Percentiles rank a stretch among this genome's conserved stretches.
phyloP scores from a whole-genome alignment of 2,113 vertebrate species.

The Petaurus breviceps region DNA sequence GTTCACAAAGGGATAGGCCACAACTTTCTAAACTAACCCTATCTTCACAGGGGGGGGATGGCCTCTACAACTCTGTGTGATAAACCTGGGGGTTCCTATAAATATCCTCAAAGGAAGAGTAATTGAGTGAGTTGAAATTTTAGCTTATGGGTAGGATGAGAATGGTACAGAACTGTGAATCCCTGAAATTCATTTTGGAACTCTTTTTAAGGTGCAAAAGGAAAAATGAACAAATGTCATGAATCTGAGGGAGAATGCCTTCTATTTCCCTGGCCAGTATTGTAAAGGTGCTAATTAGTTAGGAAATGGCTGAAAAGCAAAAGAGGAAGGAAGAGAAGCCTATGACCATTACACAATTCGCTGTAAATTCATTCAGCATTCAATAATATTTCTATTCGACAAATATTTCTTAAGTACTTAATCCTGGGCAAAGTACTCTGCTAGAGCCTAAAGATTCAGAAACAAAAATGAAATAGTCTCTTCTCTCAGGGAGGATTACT shows the following conservation, averaged over 20 bases:
- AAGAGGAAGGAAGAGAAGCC: constrained; percentile 19
- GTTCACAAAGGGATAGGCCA: not conserved
- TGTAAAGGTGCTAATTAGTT: constrained; percentile 22
- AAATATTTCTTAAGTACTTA: not conserved
- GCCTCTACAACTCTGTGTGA: not conserved
- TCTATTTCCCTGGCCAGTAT: not conserved
- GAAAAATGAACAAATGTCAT: not conserved
- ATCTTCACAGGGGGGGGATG: not conserved
- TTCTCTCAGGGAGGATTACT: not conserved
- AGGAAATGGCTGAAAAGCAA: not conserved
- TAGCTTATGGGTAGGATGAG: not conserved
- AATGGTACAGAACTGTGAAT: not conserved
- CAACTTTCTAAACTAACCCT: not conserved
- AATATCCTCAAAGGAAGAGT: not conserved
- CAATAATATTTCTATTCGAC: not conserved
- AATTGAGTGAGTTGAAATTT: constrained; percentile 17
- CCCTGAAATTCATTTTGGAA: constrained; percentile 28
- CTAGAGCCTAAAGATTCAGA: not conserved
- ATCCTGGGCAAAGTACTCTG: not conserved
- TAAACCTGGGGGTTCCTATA: not conserved
- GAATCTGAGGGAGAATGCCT: not conserved
- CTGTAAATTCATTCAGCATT: not conserved
- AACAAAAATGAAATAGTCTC: not conserved
- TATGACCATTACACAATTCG: not conserved
- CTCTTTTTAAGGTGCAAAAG: constrained; percentile 14